A percentile compares a stretch with the other conserved stretches of the same genome.
phyloP scores from a whole-genome alignment of 2,797 vertebrate species.

The Gymnoscopelus microlampas region DNA sequence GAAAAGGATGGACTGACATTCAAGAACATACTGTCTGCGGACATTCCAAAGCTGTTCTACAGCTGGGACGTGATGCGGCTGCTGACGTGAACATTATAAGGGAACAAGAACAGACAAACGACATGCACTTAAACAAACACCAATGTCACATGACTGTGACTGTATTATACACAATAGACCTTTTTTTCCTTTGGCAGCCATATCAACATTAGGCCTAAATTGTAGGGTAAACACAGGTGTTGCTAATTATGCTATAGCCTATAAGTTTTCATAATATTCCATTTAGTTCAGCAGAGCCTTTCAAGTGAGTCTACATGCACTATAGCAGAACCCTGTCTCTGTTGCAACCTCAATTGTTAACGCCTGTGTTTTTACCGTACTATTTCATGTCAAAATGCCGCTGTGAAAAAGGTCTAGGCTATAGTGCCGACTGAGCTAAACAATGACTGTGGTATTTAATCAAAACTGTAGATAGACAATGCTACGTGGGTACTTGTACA shows the following conservation, averaged over 20 bases:
- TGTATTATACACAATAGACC: constrained; percentile 15
- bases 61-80: constrained; percentile 24
- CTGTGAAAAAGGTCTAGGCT: neutral
- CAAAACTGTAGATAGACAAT: constrained; percentile 13
- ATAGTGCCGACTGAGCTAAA: constrained; percentile 24
- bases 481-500: constrained; percentile 8
- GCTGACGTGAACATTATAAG: constrained; percentile 28
- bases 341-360: too few relatives aligned
- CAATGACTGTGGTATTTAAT: neutral
- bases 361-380: too few relatives aligned
- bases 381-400: too few relatives aligned
- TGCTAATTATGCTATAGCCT: too few relatives aligned
- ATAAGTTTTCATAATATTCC: too few relatives aligned
- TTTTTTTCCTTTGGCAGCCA: too few relatives aligned
- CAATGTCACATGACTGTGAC: constrained; percentile 44
- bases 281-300: too few relatives aligned
- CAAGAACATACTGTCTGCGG: constrained; percentile 19
- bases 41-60: constrained; percentile 28
- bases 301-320: too few relatives aligned
- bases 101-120: constrained; percentile 41
- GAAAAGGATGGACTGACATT: constrained; percentile 17
- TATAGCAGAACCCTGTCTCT: too few relatives aligned
- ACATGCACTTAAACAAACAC: constrained; percentile 74
- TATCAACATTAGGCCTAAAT: neutral
- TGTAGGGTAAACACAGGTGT: neutral